phyloP scores from a whole-genome alignment of 2,888 invertebrate genomes.

The Chymomyza procnemis region DNA sequence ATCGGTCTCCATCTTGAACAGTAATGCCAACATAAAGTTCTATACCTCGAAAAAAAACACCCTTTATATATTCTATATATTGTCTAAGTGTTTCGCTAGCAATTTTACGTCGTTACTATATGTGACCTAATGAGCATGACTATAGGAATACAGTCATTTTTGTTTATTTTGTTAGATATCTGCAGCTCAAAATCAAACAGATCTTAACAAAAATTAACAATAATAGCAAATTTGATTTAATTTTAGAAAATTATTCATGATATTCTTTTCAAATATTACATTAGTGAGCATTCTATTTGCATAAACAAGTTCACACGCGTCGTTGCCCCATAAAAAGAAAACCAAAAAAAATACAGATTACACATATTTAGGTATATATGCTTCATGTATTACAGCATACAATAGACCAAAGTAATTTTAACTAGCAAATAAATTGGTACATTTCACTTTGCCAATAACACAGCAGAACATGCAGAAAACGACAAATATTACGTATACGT shows the following conservation, averaged over 20 bases:
- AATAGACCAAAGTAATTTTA: slow-evolving; percentile 43
- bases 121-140: too few relatives aligned
- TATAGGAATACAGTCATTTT: too few relatives aligned
- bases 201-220: too few relatives aligned
- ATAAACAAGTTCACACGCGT: slow-evolving; percentile 20
- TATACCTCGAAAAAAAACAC: too few relatives aligned
- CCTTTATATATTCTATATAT: too few relatives aligned
- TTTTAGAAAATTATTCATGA: neutral
- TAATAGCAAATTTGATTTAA: neutral
- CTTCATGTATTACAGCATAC: neutral
- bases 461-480: slow-evolving; percentile 11
- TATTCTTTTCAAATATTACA: neutral
- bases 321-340: slow-evolving; percentile 19
- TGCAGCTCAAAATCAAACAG: too few relatives aligned
- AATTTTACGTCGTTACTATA: too few relatives aligned
- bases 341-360: neutral
- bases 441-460: slow-evolving; percentile 25
- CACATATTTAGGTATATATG: slow-evolving; percentile 5
- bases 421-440: slow-evolving; percentile 45
- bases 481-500: slow-evolving; percentile 59
- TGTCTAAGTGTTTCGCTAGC: too few relatives aligned
- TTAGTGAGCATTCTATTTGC: neutral
- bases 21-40: too few relatives aligned
- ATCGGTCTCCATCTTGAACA: too few relatives aligned
- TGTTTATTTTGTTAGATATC: too few relatives aligned